A percentile compares a stretch with the other conserved stretches of the same genome.
phyloP scores from a whole-genome alignment of 2,797 vertebrate genomes.

The Scarus forsteni region DNA sequence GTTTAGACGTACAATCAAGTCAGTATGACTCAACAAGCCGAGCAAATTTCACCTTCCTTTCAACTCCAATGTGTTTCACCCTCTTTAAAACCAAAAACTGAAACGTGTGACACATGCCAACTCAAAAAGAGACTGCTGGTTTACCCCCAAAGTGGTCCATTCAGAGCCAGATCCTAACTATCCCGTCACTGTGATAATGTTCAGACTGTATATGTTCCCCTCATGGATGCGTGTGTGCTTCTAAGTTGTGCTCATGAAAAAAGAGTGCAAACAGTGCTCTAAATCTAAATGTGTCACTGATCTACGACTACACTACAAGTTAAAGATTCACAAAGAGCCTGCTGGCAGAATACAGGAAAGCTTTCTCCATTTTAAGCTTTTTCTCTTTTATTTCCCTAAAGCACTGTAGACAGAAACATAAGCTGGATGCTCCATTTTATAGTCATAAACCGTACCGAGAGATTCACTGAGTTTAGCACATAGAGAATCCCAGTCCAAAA shows the following conservation, averaged over 20 bases:
- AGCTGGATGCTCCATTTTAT: slow-evolving; percentile 19
- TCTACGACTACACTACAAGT: slow-evolving; percentile 62
- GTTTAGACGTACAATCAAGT: slow-evolving; percentile 60
- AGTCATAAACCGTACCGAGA: slow-evolving; percentile 35
- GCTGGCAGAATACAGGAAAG: slow-evolving; percentile 37
- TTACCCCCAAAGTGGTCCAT: neutral
- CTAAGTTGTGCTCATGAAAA: slow-evolving; percentile 80
- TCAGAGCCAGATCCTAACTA: slow-evolving; percentile 15
- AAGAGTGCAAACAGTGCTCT: slow-evolving; percentile 74
- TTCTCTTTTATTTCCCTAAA: slow-evolving; percentile 2
- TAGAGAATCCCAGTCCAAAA: slow-evolving; percentile 27
- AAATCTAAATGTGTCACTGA: slow-evolving; percentile 59
- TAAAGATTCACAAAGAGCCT: slow-evolving; percentile 52
- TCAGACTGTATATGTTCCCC: slow-evolving; percentile 8
- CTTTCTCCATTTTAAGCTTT: neutral
- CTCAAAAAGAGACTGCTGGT: slow-evolving; percentile 60
- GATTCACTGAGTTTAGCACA: slow-evolving; percentile 13
- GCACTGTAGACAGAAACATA: slow-evolving; percentile 26
- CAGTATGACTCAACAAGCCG: slow-evolving; percentile 66
- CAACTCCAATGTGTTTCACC: slow-evolving; percentile 24
- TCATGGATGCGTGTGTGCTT: slow-evolving; percentile 74
- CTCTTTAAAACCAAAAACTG: slow-evolving; percentile 31
- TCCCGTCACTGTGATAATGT: slow-evolving; percentile 10
- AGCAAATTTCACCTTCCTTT: slow-evolving; percentile 35
- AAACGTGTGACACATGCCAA: slow-evolving; percentile 65